A percentile compares a stretch with the other conserved stretches of the same genome.
These are phyloP conservation scores for Uropetala carovei DNA, from an alignment of 2,888 invertebrate genomes.

Conservation along the genomic window DNA sequence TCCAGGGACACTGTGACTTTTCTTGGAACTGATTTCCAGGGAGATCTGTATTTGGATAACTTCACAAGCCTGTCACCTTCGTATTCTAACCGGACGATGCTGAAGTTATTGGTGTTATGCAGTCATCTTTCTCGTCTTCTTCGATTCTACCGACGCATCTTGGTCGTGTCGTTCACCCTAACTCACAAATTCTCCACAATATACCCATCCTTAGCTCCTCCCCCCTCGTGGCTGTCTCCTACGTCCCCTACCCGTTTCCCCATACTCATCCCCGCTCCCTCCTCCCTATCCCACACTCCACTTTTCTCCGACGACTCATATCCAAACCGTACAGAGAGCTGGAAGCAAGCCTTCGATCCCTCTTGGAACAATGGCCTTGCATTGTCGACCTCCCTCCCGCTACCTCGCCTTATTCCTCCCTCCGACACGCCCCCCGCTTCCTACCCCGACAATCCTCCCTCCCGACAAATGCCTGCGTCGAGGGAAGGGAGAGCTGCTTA, in stretches of 20 bases:
- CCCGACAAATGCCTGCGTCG: slow-evolving; percentile 15
- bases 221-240: background rate
- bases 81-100: too few relatives aligned
- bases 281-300: background rate
- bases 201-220: background rate
- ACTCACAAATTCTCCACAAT: background rate
- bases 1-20: too few relatives aligned
- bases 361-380: slow-evolving; percentile 22
- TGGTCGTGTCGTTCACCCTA: slow-evolving; percentile 11
- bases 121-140: background rate
- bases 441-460: background rate
- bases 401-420: too few relatives aligned
- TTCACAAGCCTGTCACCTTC: too few relatives aligned
- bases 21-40: too few relatives aligned
- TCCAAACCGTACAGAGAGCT: background rate
- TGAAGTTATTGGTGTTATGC: too few relatives aligned
- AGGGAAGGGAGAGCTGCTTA: background rate
- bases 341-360: slow-evolving; percentile 3
- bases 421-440: too few relatives aligned
- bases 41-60: too few relatives aligned
- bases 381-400: background rate
- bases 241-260: background rate
- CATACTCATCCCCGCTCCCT: background rate
- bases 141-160: background rate
- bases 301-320: background rate